Conservation (phyloP, 1,140 invertebrate genomes). For the Aethina tumida region DNA sequence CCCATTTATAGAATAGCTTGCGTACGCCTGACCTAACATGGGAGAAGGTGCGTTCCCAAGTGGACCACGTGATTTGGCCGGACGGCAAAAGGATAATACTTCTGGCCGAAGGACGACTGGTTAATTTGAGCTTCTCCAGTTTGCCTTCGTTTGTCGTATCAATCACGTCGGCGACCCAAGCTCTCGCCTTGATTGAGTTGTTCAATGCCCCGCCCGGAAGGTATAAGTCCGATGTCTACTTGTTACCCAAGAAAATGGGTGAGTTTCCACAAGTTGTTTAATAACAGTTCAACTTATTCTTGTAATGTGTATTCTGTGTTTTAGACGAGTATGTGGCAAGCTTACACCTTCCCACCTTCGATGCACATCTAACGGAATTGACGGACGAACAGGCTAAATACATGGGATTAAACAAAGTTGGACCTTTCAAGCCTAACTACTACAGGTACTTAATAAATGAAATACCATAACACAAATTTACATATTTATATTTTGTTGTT, state of each 20-base stretch:
- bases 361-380: conserved; percentile 92
- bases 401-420: conserved; percentile 92
- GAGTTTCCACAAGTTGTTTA: conserved; percentile 20
- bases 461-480: too few relatives aligned
- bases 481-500: too few relatives aligned
- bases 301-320: conserved; percentile 16
- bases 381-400: conserved; percentile 97
- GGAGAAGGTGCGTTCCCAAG: conserved; percentile 95
- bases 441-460: too few relatives aligned
- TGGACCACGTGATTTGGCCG: conserved; percentile 95
- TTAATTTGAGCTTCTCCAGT: conserved; percentile 94
- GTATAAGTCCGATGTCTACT: conserved; percentile 95
- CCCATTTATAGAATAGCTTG: conserved; percentile 66
- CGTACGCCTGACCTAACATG: conserved; percentile 89
- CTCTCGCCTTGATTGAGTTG: conserved; percentile 89
- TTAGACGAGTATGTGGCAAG: conserved; percentile 94
- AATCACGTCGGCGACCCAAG: conserved; percentile 90
- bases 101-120: conserved; percentile 87
- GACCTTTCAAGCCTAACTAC: conserved; percentile 97
- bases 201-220: conserved; percentile 90
- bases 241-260: conserved; percentile 98
- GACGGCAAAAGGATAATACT: conserved; percentile 87
- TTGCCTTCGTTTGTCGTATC: conserved; percentile 96
- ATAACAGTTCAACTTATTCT: neutral
- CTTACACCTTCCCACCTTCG: conserved; percentile 91